Percentiles rank a stretch among this genome's conserved stretches.
phyloP scores from a whole-genome alignment of 2,797 vertebrate genomes.

The Hipposideros larvatus region DNA sequence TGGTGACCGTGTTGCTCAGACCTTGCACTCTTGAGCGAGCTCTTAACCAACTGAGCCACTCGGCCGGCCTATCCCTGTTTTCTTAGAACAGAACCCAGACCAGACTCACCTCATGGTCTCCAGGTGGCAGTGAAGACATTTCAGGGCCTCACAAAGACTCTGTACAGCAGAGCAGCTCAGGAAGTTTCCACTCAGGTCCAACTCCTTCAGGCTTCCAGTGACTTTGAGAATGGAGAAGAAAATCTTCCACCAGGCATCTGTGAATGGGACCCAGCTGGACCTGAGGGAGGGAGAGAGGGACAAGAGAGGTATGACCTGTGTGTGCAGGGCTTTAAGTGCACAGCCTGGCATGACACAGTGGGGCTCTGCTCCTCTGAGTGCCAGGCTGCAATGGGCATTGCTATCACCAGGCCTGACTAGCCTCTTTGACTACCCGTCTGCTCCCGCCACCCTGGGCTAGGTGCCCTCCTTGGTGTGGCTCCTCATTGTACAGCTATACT shows the following conservation, averaged over 20 bases:
- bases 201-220: neutral
- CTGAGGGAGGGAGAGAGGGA: neutral
- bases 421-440: neutral
- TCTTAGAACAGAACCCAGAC: neutral
- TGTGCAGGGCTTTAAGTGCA: accelerated
- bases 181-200: conserved; percentile 61
- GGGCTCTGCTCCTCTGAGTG: neutral
- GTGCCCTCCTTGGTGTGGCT: neutral
- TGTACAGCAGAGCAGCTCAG: neutral
- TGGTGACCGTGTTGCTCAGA: too few relatives aligned
- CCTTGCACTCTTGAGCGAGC: too few relatives aligned
- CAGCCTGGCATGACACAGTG: neutral
- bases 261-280: neutral
- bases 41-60: too few relatives aligned
- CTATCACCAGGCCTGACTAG: too few relatives aligned
- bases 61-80: too few relatives aligned
- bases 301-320: neutral
- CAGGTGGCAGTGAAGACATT: neutral
- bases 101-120: conserved; percentile 44
- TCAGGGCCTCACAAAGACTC: conserved; percentile 31
- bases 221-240: neutral
- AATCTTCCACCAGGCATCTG: neutral
- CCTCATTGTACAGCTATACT: neutral
- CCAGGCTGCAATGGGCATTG: neutral
- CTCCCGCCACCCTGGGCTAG: accelerated